Conservation (phyloP, 2,797 vertebrate species). For the Platalea minor region DNA sequence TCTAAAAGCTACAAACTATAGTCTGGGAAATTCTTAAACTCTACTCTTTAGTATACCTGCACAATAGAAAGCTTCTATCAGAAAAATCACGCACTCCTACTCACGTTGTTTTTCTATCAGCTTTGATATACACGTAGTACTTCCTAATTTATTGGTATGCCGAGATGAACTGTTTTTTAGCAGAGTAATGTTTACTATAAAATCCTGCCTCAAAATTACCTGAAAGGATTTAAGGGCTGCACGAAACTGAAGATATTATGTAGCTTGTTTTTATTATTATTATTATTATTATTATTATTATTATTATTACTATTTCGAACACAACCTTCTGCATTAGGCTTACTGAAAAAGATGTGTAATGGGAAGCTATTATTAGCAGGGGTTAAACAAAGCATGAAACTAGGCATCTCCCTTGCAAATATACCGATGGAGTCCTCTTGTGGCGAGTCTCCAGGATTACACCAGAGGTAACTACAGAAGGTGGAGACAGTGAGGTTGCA, state of each 20-base stretch:
- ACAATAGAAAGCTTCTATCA: background rate
- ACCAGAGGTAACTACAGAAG: background rate
- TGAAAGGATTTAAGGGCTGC: background rate
- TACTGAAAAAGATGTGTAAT: background rate
- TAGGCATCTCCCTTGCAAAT: background rate
- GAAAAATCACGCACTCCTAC: background rate
- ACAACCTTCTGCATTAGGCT: background rate
- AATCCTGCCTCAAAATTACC: background rate
- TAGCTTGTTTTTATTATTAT: background rate
- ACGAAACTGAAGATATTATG: background rate
- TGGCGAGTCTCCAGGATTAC: background rate
- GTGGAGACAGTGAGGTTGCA: background rate
- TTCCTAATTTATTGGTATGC: background rate
- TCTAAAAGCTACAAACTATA: background rate
- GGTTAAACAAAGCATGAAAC: background rate
- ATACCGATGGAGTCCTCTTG: background rate
- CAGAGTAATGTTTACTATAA: background rate
- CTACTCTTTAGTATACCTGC: background rate
- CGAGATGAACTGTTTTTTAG: background rate
- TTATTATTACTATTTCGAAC: background rate
- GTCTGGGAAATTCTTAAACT: background rate
- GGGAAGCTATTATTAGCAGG: background rate
- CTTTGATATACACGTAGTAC: background rate
- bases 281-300: background rate
- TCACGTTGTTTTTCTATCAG: background rate